phyloP scores from a whole-genome alignment of 2,888 invertebrate species.

The Lepidochitona cinerea region DNA sequence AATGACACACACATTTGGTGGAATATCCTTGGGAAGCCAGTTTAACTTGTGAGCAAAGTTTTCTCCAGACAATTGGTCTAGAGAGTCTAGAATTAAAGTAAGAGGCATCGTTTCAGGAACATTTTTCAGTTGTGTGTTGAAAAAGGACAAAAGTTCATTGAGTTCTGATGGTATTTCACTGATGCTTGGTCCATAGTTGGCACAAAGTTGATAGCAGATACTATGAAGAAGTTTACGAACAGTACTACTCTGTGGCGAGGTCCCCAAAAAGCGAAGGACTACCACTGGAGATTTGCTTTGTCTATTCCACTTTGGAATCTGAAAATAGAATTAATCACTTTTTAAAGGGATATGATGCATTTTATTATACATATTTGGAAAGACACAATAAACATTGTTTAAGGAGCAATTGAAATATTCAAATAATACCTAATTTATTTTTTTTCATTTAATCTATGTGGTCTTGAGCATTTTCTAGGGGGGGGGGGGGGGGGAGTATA shows the following conservation, averaged over 20 bases:
- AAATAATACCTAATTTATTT: too few species aligned
- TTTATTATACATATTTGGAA: too few species aligned
- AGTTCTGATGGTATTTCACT: constrained; percentile 42
- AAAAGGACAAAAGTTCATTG: constrained; percentile 44
- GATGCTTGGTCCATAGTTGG: constrained; percentile 32
- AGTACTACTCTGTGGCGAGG: constrained; percentile 55
- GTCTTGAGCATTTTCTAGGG: too few species aligned
- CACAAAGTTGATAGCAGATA: constrained; percentile 54
- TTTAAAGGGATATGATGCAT: too few species aligned
- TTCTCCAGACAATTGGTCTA: constrained; percentile 48
- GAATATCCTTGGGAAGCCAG: constrained; percentile 57
- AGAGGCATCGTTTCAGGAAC: constrained; percentile 53
- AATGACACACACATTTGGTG: constrained; percentile 53
- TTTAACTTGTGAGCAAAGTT: constrained; percentile 54
- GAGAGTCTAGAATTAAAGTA: constrained; percentile 53
- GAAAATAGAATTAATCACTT: too few species aligned
- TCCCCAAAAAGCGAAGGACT: constrained; percentile 57
- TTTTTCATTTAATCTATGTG: too few species aligned
- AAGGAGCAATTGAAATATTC: too few species aligned
- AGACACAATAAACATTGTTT: too few species aligned
- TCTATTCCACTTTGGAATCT: background rate
- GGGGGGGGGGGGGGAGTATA: too few species aligned
- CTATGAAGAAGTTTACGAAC: constrained; percentile 47
- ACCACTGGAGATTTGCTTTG: constrained; percentile 19
- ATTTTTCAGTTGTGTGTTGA: constrained; percentile 40